Conservation (phyloP, 2,888 invertebrate genomes). For the Anthophora plumipes region DNA sequence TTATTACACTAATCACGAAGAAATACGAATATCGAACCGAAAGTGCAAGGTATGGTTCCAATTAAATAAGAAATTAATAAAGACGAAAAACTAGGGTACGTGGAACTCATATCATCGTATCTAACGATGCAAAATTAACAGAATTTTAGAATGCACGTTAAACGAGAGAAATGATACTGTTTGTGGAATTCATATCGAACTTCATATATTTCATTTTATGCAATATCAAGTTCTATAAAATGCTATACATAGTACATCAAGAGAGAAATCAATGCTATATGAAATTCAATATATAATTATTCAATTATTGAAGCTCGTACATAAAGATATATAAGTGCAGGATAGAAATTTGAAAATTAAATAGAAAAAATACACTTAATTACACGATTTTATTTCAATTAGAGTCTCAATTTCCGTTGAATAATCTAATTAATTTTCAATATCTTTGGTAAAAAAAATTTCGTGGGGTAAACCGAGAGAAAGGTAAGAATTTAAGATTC, state of each 20-base stretch:
- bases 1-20: neutral
- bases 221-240: neutral
- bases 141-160: neutral
- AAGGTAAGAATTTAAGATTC: too few species aligned
- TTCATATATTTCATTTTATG: neutral
- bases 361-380: too few species aligned
- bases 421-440: too few species aligned
- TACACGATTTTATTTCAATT: too few species aligned
- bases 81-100: neutral
- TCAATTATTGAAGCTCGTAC: neutral
- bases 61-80: neutral
- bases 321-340: too few species aligned
- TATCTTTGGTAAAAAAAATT: too few species aligned
- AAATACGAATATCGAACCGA: neutral
- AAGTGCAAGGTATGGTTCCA: neutral
- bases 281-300: conserved; percentile 1
- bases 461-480: too few species aligned
- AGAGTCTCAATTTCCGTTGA: too few species aligned
- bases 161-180: conserved; percentile 5
- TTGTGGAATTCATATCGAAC: conserved; percentile 26
- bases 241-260: conserved; percentile 1
- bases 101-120: neutral
- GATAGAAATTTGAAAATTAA: too few species aligned
- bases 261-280: neutral
- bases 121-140: neutral